A percentile compares a stretch with the other conserved stretches of the same genome.
Conservation (phyloP, 1,140 invertebrate species). For the Limonius californicus region DNA sequence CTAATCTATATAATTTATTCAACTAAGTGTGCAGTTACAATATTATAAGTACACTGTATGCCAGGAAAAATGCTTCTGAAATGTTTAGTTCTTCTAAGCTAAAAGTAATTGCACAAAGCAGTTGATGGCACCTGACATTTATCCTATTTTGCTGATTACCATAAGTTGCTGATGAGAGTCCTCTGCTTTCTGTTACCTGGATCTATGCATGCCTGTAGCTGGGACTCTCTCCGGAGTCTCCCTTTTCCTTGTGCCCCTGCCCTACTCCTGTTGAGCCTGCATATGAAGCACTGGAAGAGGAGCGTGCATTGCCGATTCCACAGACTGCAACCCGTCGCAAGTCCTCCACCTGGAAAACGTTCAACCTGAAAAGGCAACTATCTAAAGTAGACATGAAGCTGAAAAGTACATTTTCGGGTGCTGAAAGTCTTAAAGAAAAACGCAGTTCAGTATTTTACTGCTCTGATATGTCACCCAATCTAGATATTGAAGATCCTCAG, state of each 20-base stretch:
- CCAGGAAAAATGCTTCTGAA: conserved; percentile 1
- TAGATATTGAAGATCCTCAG: conserved; percentile 30
- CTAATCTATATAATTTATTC: not conserved
- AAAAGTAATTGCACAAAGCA: conserved; percentile 15
- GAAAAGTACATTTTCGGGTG: conserved; percentile 54
- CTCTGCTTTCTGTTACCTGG: conserved; percentile 35
- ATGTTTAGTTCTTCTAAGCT: conserved; percentile 14
- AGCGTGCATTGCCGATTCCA: conserved; percentile 33
- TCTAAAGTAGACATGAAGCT: conserved; percentile 77
- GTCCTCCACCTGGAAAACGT: conserved; percentile 65
- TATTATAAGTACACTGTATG: not conserved
- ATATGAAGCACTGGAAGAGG: conserved; percentile 37
- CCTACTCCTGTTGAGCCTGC: conserved; percentile 45
- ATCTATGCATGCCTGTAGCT: conserved; percentile 38
- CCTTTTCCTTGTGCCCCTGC: conserved; percentile 40
- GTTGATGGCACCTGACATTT: conserved; percentile 22
- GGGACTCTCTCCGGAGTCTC: conserved; percentile 44
- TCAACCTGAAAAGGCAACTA: conserved; percentile 75
- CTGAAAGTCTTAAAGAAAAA: conserved; percentile 38
- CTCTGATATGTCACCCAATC: conserved; percentile 33
- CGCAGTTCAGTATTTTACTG: conserved; percentile 46
- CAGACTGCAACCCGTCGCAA: conserved; percentile 50
- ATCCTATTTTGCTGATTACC: conserved; percentile 38
- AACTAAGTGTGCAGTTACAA: conserved; percentile 10
- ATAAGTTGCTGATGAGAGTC: conserved; percentile 34